Evolutionary conservation across 2,888 invertebrate genomes (phyloP), one percentile per base, ranked within the genome.

Genomic region (Ganaspis brasiliensis): DNA sequence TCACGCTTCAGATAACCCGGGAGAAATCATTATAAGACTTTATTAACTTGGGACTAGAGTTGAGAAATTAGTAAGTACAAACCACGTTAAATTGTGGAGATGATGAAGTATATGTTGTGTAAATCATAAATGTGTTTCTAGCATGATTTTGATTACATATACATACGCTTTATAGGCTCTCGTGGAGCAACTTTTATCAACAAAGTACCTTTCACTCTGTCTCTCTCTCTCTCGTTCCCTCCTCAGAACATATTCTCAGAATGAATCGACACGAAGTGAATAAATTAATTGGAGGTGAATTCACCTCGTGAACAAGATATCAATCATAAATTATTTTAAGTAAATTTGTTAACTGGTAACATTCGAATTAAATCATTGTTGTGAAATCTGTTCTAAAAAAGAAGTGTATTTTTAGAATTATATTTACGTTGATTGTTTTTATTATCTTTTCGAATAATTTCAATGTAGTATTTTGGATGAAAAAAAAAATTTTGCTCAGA

Each of bases 131-230:
- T 45, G 24, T 40, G 40, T 67, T 40, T 45, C 45, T 21, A 45
- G 37, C 67, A 45, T 26, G 67, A 67, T 24, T 24, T 21, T 26
- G 45, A 26, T 56, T 59, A 31, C 35, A 37, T 40, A 19, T 16
- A 63, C 8, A 72, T 72, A 56, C 73, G 77, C 78, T 61, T 75
- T 81, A 70, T 76, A 59, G 72, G 56, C 37, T 57, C 63, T 55
- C 74, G 55, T 21, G 37, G 75, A 77, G 74, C 57, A 76, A 75
- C 70, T 74, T 79, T 78, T 70, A 77, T 19, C 67, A 55, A 72
- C 72, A 76, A 74, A 79, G 76, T 76, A 78, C 80, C 81, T 82
- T 82, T 81, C 78, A 78, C 82, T 77, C 74, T 67, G 37, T 59
- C 73, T 67, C 70, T 74, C 74, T 61, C 37, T 12, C 10, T 16